Conservation (phyloP, 2,113 vertebrate species). For the Phasianus colchicus region DNA sequence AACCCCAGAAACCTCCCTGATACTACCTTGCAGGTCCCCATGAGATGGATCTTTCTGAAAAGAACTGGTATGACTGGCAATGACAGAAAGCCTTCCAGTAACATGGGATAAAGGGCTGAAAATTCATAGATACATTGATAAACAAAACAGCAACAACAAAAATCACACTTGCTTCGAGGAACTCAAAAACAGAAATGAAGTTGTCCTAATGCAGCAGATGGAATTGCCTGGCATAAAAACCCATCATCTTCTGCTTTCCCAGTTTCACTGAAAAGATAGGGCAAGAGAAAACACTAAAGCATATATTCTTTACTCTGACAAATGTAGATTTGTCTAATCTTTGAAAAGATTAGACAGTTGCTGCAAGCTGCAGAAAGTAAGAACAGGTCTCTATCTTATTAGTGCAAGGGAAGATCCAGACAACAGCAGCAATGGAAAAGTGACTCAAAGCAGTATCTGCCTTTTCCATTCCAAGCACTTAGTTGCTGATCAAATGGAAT, state of each 20-base stretch:
- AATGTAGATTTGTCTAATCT: neutral
- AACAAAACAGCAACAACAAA: neutral
- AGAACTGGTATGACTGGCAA: neutral
- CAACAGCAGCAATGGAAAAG: neutral
- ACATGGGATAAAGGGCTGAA: neutral
- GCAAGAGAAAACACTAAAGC: neutral
- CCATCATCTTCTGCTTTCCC: neutral
- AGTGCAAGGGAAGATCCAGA: neutral
- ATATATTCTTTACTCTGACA: neutral
- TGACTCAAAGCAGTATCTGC: neutral
- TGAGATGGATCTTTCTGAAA: neutral
- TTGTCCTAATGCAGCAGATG: neutral
- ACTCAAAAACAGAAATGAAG: neutral
- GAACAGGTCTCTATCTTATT: neutral
- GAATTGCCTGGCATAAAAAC: neutral
- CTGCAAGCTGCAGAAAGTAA: neutral
- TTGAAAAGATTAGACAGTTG: neutral
- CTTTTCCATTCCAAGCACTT: neutral
- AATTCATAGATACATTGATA: neutral
- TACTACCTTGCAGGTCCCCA: neutral
- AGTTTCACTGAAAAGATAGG: conserved; percentile 4
- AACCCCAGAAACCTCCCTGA: neutral
- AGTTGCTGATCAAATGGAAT: neutral
- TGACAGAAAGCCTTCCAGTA: neutral
- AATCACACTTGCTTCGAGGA: neutral